Evolutionary conservation across 2,888 invertebrate species (phyloP), one percentile per base, ranked within the genome.

Genomic region (Ceramica pisi): DNA sequence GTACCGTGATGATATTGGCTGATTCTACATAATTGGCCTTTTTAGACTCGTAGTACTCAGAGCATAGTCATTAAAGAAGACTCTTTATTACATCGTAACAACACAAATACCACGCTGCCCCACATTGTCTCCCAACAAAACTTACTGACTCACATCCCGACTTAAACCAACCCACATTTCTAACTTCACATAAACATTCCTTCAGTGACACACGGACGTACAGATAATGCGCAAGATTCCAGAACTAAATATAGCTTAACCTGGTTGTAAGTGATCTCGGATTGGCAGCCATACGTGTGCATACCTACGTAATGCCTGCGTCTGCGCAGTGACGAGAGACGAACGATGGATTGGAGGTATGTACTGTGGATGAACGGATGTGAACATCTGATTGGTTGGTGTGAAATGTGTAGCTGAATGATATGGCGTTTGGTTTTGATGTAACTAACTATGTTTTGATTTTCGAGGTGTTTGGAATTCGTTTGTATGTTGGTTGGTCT

Each of bases 221-320:
- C 69, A 75, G 71, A 81, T 68, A 72, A 55, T 55, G 75, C 64
- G 70, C 64, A 50, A 79, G 83, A 86, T 87, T 86, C 86, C 85
- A 55, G 48, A 35, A 70, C 84, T 90, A 90, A 88, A 86, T 87
- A 85, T 91, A 91, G 83, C 65, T 46, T 80, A 85, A 84, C 78
- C 80, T 78, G 86, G 76, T 81, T 81, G 83, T 82, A 75, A 70
- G 77, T 71, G 66, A 68, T 70, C 71, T 56, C 65, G 69, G 87
- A 87, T 86, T 85, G 87, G 83, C 85, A 83, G 86, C 87, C 86
- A 86, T 86, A 84, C 83, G 82, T 76, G 78, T 74, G 65, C 81
- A 23, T 50, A 82, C 80, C 82, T 80, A 82, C 80, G 80, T 80
- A 82, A 81, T 64, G 56, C 46, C 55, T 80, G 80, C 73, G 67